A percentile compares a stretch with the other conserved stretches of the same genome.
These are phyloP conservation scores for Palythoa grandiflora DNA, from an alignment of 92 coral and sea anemone genomes.

Conservation along the genomic window DNA sequence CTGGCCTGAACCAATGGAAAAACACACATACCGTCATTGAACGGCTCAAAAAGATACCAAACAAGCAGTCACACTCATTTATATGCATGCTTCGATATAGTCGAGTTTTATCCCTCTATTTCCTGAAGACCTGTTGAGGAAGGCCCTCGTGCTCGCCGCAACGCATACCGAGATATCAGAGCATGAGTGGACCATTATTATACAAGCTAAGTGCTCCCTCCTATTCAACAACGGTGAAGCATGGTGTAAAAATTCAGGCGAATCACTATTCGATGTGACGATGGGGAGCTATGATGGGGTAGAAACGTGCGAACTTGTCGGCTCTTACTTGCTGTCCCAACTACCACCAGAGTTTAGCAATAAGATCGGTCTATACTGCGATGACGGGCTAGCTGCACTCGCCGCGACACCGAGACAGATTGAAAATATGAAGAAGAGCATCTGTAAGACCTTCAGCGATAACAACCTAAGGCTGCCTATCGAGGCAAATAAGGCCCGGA, in stretches of 20 bases:
- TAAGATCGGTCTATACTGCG: not conserved
- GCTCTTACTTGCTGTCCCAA: not conserved
- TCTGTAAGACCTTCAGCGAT: not conserved
- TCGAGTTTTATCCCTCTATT: not conserved
- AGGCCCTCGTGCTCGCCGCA: not conserved
- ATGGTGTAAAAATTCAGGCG: not conserved
- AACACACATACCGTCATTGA: conserved; percentile 14
- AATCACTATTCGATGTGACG: conserved; percentile 6
- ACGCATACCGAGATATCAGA: conserved; percentile 15
- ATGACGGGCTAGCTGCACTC: not conserved
- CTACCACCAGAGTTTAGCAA: not conserved
- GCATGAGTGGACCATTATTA: conserved; percentile 9
- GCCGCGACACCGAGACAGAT: not conserved
- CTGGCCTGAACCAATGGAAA: conserved; percentile 47
- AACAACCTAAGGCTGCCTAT: too few species aligned
- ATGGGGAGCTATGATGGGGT: not conserved
- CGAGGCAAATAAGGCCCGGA: not conserved
- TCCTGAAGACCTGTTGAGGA: conserved; percentile 18
- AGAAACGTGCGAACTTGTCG: not conserved
- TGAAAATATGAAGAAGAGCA: not conserved
- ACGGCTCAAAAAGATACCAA: too few species aligned
- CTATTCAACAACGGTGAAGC: conserved; percentile 19
- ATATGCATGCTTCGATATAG: not conserved
- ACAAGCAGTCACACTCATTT: conserved; percentile 1
- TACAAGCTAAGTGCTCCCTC: too few species aligned